Conservation (phyloP, 2,797 vertebrate genomes). For the Cetoscarus ocellatus region DNA sequence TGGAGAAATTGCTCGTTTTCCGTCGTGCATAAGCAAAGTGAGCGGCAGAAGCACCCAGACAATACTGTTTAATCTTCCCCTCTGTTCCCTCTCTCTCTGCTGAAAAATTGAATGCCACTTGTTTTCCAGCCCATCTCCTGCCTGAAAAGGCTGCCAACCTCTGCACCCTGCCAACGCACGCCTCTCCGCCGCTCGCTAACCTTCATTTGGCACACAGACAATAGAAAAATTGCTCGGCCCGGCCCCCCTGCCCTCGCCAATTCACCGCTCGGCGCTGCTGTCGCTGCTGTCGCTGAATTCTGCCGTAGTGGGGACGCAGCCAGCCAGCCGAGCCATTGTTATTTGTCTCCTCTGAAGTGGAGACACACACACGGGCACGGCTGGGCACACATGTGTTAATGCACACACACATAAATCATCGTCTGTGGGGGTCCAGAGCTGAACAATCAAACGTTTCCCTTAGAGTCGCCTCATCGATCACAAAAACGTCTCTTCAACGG, state of each 20-base stretch:
- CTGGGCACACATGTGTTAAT: constrained; percentile 42
- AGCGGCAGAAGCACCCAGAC: constrained; percentile 53
- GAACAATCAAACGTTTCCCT: constrained; percentile 48
- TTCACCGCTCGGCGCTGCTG: constrained; percentile 55
- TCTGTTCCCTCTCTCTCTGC: constrained; percentile 43
- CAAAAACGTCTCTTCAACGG: constrained; percentile 35
- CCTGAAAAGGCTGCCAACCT: constrained; percentile 76
- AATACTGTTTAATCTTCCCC: constrained; percentile 62
- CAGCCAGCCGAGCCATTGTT: constrained; percentile 71
- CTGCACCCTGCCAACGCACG: constrained; percentile 61
- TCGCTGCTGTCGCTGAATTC: constrained; percentile 57
- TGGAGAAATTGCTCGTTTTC: constrained; percentile 48
- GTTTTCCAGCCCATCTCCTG: constrained; percentile 73
- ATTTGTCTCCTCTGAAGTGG: constrained; percentile 65
- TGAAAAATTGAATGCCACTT: constrained; percentile 75
- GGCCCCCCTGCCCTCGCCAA: constrained; percentile 55
- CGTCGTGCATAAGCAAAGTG: constrained; percentile 54
- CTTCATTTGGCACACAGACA: constrained; percentile 77
- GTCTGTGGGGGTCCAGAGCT: constrained; percentile 29
- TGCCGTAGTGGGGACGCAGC: constrained; percentile 52
- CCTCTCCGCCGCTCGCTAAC: constrained; percentile 70
- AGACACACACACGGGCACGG: constrained; percentile 27
- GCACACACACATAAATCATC: constrained; percentile 54
- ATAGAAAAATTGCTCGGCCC: constrained; percentile 70
- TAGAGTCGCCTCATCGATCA: constrained; percentile 53